These are phyloP conservation scores for Camponotus vicinus DNA, from an alignment of 1,140 invertebrate genomes.

Conservation along the genomic window DNA sequence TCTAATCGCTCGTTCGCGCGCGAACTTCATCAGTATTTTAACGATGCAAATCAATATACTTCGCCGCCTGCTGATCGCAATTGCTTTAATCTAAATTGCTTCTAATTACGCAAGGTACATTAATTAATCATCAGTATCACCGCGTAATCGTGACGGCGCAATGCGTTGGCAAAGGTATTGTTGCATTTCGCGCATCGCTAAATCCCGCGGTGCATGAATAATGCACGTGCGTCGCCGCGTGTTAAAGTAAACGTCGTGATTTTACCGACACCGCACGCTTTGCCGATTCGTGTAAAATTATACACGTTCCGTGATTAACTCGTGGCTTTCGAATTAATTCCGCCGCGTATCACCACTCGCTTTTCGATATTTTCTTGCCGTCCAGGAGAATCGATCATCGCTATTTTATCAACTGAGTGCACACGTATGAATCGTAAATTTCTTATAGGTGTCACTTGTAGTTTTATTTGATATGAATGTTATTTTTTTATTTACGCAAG, in stretches of 20 bases:
- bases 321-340: not conserved
- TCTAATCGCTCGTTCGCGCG: no score
- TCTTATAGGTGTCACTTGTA: conserved; percentile 28
- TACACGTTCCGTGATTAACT: conserved; percentile 12
- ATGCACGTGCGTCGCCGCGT: conserved; percentile 17
- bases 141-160: not conserved
- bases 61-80: not conserved
- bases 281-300: conserved; percentile 26
- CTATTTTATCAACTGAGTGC: conserved; percentile 34
- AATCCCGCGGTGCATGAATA: conserved; percentile 38
- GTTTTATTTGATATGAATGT: not conserved
- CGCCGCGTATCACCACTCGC: not conserved
- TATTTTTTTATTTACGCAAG: not conserved
- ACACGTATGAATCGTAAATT: conserved; percentile 17
- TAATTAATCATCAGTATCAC: conserved; percentile 41
- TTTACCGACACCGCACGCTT: conserved; percentile 10
- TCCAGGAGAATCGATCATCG: conserved; percentile 2
- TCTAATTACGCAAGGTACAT: conserved; percentile 21
- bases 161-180: not conserved
- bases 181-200: not conserved
- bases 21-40: not conserved
- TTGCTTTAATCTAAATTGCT: conserved; percentile 6
- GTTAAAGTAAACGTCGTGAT: conserved; percentile 47
- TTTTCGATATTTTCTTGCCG: not conserved
- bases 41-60: not conserved